Percentiles rank a stretch among this genome's conserved stretches.
phyloP scores from a whole-genome alignment of 2,797 vertebrate genomes.

The Sebastes hubbsi region DNA sequence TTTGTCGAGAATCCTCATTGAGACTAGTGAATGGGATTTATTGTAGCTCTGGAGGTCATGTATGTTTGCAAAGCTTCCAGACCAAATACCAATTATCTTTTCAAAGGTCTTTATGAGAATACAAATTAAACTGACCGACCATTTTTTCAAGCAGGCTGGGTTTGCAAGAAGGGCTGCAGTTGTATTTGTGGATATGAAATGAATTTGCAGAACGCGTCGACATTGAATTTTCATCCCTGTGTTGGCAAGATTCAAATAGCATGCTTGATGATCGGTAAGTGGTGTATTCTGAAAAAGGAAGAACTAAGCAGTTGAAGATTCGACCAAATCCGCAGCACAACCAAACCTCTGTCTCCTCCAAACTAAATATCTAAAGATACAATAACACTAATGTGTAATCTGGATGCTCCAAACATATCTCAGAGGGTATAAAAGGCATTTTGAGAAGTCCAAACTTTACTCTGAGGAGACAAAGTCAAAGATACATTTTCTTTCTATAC shows the following conservation, averaged over 20 bases:
- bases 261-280: slow-evolving; percentile 1
- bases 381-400: not conserved
- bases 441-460: not conserved
- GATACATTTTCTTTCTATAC: not conserved
- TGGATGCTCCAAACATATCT: not conserved
- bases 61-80: not conserved
- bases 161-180: not conserved
- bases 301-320: not conserved
- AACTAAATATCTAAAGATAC: not conserved
- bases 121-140: not conserved
- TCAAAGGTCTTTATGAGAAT: not conserved
- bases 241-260: slow-evolving; percentile 8
- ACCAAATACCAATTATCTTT: not conserved
- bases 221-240: not conserved
- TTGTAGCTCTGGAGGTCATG: not conserved
- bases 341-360: not conserved
- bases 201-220: not conserved
- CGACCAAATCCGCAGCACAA: not conserved
- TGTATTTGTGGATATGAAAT: not conserved
- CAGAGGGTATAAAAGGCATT: not conserved
- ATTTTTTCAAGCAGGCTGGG: not conserved
- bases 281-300: not conserved
- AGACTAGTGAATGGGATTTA: not conserved
- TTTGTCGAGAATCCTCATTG: not conserved
- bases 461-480: not conserved